Evolutionary conservation across 1,140 invertebrate species (phyloP).

Genomic region (Riptortus pedestris): DNA sequence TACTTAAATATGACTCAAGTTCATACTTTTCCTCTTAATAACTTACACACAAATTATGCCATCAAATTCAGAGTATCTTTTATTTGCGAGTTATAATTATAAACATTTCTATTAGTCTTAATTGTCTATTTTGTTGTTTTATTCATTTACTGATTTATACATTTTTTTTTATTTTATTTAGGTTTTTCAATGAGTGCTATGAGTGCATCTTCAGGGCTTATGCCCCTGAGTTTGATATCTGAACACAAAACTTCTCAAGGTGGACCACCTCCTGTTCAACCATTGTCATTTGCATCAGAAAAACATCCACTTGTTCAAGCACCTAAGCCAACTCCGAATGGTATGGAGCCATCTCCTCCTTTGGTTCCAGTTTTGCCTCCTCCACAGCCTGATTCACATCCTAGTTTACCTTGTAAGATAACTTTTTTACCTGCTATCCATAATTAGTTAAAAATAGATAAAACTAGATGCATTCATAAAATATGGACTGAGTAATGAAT

Average conservation of each 20-base stretch:
- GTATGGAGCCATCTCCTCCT: conserved; percentile 19
- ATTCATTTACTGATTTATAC: neutral
- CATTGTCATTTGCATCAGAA: conserved; percentile 25
- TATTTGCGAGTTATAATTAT: neutral
- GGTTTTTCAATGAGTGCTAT: conserved; percentile 33
- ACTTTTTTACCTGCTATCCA: neutral
- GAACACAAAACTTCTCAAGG: conserved; percentile 26
- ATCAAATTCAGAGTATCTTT: neutral
- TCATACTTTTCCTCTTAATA: neutral
- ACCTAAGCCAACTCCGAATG: conserved; percentile 18
- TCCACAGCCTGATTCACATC: conserved; percentile 14
- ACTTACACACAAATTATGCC: neutral
- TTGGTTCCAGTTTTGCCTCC: conserved; percentile 6
- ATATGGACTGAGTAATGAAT: too few relatives aligned
- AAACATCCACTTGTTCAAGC: conserved; percentile 17
- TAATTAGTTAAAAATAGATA: too few relatives aligned
- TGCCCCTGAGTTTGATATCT: conserved; percentile 30
- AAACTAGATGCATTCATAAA: too few relatives aligned
- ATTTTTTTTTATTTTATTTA: neutral
- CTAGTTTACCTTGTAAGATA: conserved; percentile 23
- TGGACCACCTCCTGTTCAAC: conserved; percentile 22
- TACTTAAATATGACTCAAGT: neutral
- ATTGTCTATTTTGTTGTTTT: neutral
- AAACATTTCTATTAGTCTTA: neutral
- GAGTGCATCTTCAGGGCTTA: conserved; percentile 31